Percentiles rank a stretch among this genome's conserved stretches.
These are phyloP conservation scores for Actias luna DNA, from an alignment of 2,888 invertebrate species.

Conservation along the genomic window DNA sequence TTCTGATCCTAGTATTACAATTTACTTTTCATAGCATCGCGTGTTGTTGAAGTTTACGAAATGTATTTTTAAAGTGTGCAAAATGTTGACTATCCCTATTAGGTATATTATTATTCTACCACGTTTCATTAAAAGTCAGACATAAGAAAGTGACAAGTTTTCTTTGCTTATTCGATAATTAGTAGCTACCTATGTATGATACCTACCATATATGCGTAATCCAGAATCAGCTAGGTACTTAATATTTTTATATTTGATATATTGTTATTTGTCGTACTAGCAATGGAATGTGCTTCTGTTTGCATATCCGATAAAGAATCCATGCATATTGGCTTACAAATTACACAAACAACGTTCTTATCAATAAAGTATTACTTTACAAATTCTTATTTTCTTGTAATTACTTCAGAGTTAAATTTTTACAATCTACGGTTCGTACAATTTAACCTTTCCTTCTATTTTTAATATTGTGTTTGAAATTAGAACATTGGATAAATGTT, in stretches of 20 bases:
- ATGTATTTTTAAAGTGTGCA: too few relatives aligned
- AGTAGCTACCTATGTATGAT: neutral
- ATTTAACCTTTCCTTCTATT: neutral
- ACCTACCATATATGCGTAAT: neutral
- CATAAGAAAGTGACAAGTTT: neutral
- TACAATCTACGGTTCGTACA: neutral
- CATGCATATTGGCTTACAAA: neutral
- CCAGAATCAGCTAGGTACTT: neutral
- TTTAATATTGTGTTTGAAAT: neutral
- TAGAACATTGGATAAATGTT: neutral
- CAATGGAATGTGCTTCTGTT: slow-evolving; percentile 2
- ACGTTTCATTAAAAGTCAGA: neutral
- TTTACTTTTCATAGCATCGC: too few relatives aligned
- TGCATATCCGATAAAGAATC: slow-evolving; percentile 11
- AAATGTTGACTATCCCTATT: too few relatives aligned
- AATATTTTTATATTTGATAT: neutral
- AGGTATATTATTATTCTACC: neutral
- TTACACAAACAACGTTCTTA: neutral
- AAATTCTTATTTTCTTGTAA: neutral
- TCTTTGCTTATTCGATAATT: neutral
- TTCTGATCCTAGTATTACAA: too few relatives aligned
- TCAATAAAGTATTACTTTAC: neutral
- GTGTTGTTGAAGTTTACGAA: too few relatives aligned
- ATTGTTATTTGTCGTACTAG: neutral
- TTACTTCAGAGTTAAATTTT: neutral